These are phyloP conservation scores for Bungarus multicinctus DNA, from an alignment of 2,113 vertebrate genomes.

Conservation along the genomic window DNA sequence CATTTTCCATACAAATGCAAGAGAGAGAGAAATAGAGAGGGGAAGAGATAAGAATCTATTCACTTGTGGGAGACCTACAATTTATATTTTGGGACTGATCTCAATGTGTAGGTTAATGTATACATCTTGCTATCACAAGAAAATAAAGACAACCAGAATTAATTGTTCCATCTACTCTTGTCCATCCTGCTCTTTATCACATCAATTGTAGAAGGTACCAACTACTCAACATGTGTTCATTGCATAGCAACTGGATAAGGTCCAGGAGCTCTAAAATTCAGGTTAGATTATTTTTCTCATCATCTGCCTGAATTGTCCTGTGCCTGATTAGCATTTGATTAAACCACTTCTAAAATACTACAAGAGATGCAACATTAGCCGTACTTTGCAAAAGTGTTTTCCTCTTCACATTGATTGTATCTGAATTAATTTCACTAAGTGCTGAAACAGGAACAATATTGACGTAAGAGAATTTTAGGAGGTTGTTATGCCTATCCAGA, in stretches of 20 bases:
- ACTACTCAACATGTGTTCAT: conserved; percentile 27
- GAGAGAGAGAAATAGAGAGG: no score
- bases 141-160: not conserved
- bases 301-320: conserved; percentile 60
- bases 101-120: not conserved
- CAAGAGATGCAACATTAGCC: conserved; percentile 18
- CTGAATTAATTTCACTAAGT: conserved; percentile 61
- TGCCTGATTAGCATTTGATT: conserved; percentile 66
- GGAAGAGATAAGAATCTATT: not conserved
- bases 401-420: conserved; percentile 62
- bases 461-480: conserved; percentile 63
- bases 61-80: not conserved
- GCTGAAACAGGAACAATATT: conserved; percentile 63
- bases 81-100: not conserved
- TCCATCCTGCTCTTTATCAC: not conserved
- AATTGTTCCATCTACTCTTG: not conserved
- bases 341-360: conserved; percentile 61
- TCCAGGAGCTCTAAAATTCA: conserved; percentile 45
- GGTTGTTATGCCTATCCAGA: conserved; percentile 57
- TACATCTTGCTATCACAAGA: not conserved
- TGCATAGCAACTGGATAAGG: conserved; percentile 46
- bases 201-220: not conserved
- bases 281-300: conserved; percentile 48
- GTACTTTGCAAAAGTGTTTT: conserved; percentile 38
- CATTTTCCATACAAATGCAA: not conserved